Conservation (phyloP, 2,113 vertebrate genomes). For the Alethe diademata region DNA sequence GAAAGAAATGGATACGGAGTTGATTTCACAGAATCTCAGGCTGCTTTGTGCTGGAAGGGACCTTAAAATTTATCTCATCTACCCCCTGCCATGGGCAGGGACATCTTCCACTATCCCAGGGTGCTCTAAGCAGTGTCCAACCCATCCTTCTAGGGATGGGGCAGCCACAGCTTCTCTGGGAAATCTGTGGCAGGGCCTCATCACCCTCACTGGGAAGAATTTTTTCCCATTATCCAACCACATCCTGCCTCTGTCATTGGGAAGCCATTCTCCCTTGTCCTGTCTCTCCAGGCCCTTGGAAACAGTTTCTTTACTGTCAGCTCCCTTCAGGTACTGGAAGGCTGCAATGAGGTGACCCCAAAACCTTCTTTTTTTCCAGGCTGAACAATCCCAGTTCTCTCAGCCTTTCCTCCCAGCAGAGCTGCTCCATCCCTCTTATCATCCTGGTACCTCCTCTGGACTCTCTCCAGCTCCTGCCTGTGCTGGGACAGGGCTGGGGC, state of each 20-base stretch:
- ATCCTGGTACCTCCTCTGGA: neutral
- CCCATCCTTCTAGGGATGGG: neutral
- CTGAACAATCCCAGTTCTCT: neutral
- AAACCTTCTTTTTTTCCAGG: neutral
- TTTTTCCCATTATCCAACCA: neutral
- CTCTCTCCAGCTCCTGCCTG: neutral
- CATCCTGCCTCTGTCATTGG: neutral
- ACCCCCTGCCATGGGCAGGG: neutral
- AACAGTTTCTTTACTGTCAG: neutral
- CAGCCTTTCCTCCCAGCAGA: neutral
- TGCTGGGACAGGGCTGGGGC: neutral
- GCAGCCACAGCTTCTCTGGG: neutral
- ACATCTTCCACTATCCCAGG: neutral
- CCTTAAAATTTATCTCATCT: neutral
- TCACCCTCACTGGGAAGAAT: neutral
- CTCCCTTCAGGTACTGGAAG: neutral
- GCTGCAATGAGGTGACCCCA: neutral
- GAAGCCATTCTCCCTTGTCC: neutral
- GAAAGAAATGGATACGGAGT: neutral
- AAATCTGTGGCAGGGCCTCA: rapidly evolving
- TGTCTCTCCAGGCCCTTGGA: neutral
- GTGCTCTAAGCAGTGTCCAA: rapidly evolving
- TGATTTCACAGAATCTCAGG: neutral
- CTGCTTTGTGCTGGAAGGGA: neutral
- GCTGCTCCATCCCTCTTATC: neutral